These are phyloP conservation scores for Graphium colonna DNA, from an alignment of 2,888 invertebrate genomes.

Conservation along the genomic window DNA sequence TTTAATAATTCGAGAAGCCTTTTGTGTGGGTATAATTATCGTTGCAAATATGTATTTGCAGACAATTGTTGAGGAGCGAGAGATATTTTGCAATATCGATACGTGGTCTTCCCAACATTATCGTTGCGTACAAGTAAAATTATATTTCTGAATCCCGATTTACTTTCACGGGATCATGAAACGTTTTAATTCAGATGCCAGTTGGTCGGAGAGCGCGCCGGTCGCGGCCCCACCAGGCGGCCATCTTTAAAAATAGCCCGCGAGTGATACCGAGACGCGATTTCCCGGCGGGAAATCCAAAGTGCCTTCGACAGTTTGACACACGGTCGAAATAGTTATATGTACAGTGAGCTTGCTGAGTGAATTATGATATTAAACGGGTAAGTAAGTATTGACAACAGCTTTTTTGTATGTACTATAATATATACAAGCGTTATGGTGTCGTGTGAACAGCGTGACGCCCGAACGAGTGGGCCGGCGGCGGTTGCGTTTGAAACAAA, in stretches of 20 bases:
- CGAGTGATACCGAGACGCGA: conserved; percentile 33
- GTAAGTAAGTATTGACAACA: conserved; percentile 58
- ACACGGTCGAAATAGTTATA: conserved; percentile 30
- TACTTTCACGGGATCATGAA: conserved; percentile 47
- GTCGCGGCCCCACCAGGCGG: conserved; percentile 42
- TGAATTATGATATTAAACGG: conserved; percentile 62
- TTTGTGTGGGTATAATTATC: no score
- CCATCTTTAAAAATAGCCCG: conserved; percentile 42
- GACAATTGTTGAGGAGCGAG: no score
- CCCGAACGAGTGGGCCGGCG: conserved; percentile 3
- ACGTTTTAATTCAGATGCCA: conserved; percentile 42
- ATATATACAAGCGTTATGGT: conserved; percentile 30
- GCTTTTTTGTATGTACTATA: conserved; percentile 21
- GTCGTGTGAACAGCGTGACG: conserved; percentile 30
- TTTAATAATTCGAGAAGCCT: no score
- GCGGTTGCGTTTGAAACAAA: conserved; percentile 19
- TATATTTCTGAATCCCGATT: conserved; percentile 66
- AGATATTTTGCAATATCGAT: conserved; percentile 10
- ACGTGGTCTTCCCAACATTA: conserved; percentile 35
- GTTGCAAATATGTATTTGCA: no score
- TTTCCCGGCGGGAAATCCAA: conserved; percentile 21
- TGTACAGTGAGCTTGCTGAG: conserved; percentile 40
- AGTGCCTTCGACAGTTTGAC: conserved; percentile 26
- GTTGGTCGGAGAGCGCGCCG: conserved; percentile 43
- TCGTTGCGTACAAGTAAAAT: conserved; percentile 45